phyloP scores from a whole-genome alignment of 2,113 vertebrate genomes.

The Pseudorectes ferrugineus region DNA sequence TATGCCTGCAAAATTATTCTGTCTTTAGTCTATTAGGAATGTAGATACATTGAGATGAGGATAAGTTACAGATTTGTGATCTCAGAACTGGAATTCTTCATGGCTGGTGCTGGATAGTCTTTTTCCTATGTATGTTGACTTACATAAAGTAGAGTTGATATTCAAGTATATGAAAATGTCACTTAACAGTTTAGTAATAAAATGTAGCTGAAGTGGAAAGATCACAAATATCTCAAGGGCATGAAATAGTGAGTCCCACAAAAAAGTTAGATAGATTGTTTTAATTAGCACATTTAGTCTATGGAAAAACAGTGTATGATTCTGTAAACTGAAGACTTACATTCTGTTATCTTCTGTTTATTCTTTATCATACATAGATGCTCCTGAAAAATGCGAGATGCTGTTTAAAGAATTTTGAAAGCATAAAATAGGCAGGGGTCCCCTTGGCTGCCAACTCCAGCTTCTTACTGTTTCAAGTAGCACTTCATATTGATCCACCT shows the following conservation, averaged over 20 bases:
- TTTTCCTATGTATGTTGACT: not conserved
- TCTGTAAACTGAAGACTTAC: not conserved
- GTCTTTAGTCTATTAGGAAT: not conserved
- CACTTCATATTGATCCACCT: not conserved
- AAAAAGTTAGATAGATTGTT: not conserved
- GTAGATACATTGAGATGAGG: not conserved
- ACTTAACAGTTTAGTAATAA: not conserved
- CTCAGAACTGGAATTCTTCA: not conserved
- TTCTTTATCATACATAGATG: not conserved
- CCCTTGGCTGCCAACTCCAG: not conserved
- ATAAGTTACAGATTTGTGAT: not conserved
- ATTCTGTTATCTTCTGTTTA: not conserved
- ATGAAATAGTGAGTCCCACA: not conserved
- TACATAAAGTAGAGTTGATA: not conserved
- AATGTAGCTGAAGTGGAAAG: not conserved
- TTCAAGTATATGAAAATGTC: not conserved
- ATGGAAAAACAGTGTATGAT: not conserved
- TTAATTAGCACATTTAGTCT: not conserved
- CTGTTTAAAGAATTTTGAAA: not conserved
- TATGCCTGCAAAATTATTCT: not conserved
- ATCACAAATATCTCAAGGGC: not conserved
- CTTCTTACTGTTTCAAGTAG: not conserved
- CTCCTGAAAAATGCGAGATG: not conserved
- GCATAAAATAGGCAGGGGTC: not conserved
- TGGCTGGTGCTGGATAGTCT: not conserved